Base-by-base conservation (phyloP, 2,113 vertebrate species). In the Seriola quinqueradiata region DNA sequence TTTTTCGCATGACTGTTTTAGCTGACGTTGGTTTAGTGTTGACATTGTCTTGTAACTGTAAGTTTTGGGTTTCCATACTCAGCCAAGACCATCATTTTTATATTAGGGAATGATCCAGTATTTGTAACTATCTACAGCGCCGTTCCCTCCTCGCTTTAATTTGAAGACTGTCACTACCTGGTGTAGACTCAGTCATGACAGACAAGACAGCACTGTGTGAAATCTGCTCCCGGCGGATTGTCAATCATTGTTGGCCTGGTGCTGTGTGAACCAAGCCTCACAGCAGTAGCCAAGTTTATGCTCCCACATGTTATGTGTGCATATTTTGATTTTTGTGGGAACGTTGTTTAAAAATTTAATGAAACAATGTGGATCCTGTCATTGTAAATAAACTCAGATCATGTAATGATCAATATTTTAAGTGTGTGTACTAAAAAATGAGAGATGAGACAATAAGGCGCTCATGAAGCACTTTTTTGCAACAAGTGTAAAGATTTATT, bases 1-100 rank as follows among this genome's bases (percentile, higher is more conserved):
- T 95, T 95, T 96, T 95, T 96, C 85, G 95, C 95, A 96, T 94
- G 93, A 42, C 85, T 75, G 87, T 92, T 94, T 93, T 90, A 86
- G 84, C 88, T 90, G 88, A 89, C 86, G 94, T 90, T 84, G 90
- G 92, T 87, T 90, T 65, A 61, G 70, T 90, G 85, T 88, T 75
- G 80, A 87, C 76, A 52, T 83, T 5, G 83, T 92, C 84, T 91
- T 76, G 87, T 92, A 87, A 74, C 81, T 89, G 87, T 92, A 81
- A 17, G 59, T 86, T 86, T 75, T 55, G 17, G 65, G 67, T 71
- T 79, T 83, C 70, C 58, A 72, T 42, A 40, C 77, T 82, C 65
- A 55, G 70, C 77, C 79, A 75, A 81, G 66, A 71, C 69, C 73
- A 81, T 77, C 46, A 44, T 87, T 85, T 91, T 82, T 81, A 71